Evolutionary conservation across 1,140 invertebrate species (phyloP), one percentile per base, ranked within the genome.

Genomic region (Drosophila sp.): DNA sequence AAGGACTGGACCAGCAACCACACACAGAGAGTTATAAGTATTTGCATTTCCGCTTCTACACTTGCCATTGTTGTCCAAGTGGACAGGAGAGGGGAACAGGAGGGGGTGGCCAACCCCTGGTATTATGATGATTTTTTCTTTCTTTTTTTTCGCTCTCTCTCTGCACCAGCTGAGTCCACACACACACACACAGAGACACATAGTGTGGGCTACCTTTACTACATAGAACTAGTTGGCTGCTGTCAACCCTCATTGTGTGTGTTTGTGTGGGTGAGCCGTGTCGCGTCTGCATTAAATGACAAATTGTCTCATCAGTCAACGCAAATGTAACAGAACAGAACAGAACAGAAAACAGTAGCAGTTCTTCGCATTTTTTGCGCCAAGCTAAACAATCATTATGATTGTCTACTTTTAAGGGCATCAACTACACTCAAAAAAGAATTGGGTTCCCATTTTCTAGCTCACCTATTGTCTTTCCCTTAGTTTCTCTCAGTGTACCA

Each of bases 271-370:
- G 30, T 41, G 23, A 27, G 54, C 56, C 66, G 79, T 65, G 83
- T 83, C 84, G 80, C 84, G 68, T 84, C 84, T 89, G 85, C 64
- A 83, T 38, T 38, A 75, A 84, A 89, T 89, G 84, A 89, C 84
- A 89, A 89, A 90, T 89, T 89, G 84, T 89, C 74, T 84, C 77
- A 89, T 89, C 69, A 73, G 80, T 89, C 84, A 80, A 70, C 38
- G 63, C 50, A 68, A 72, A 47, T 55, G 56, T 71, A 58, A 65
- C 33, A 50, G 47, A 56, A 38, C 60, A 50, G 47, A 56, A 38
- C 60, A 38, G 68, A 73, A 74, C 73, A 64, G 64, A 79, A 68
- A 77, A 71, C 55, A 83, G 44, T 50, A 27, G 57, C 61, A 57
- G 57, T 65, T 54, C 25, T 11, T 17, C 25, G 4, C n/a, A 23